phyloP scores from a whole-genome alignment of 2,888 invertebrate genomes.

The Plagiodera versicolora region DNA sequence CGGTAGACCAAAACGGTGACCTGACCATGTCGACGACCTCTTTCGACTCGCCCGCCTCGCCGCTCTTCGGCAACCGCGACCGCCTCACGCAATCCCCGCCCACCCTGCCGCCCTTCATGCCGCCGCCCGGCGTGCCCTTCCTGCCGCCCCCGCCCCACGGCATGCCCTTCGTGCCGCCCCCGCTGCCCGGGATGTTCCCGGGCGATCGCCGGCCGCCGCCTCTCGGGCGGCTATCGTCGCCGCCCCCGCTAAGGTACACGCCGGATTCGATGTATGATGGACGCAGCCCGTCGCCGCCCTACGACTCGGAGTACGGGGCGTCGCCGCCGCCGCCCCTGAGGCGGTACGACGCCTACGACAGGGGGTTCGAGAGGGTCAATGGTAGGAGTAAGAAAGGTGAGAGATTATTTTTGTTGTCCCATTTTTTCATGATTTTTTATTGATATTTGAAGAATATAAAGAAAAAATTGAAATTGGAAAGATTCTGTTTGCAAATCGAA shows the following conservation, averaged over 20 bases:
- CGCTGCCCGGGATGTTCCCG: conserved; percentile 52
- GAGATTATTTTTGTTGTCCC: conserved; percentile 1
- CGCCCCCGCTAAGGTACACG: conserved; percentile 56
- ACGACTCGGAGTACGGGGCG: conserved; percentile 69
- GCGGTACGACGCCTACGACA: conserved; percentile 51
- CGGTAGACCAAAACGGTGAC: conserved; percentile 58
- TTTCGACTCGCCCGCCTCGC: conserved; percentile 54
- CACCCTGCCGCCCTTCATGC: conserved; percentile 62
- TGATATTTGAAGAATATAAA: no score
- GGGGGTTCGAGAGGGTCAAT: conserved; percentile 46
- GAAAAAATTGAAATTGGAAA: no score
- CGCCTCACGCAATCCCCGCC: conserved; percentile 56
- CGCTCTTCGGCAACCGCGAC: conserved; percentile 51
- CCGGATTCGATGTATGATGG: conserved; percentile 61
- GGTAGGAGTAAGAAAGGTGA: conserved; percentile 47
- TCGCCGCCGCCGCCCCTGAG: conserved; percentile 61
- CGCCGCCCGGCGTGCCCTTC: conserved; percentile 67
- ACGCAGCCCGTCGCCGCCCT: conserved; percentile 61
- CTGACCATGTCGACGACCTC: conserved; percentile 55
- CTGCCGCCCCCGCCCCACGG: conserved; percentile 59
- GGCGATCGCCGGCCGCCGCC: conserved; percentile 61
- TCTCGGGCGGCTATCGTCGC: conserved; percentile 60
- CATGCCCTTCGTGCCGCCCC: conserved; percentile 54
- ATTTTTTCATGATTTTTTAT: conserved; percentile 1
- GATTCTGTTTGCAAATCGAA: no score